phyloP scores from a whole-genome alignment of 1,140 invertebrate species.

The Zaprionus africanus region DNA sequence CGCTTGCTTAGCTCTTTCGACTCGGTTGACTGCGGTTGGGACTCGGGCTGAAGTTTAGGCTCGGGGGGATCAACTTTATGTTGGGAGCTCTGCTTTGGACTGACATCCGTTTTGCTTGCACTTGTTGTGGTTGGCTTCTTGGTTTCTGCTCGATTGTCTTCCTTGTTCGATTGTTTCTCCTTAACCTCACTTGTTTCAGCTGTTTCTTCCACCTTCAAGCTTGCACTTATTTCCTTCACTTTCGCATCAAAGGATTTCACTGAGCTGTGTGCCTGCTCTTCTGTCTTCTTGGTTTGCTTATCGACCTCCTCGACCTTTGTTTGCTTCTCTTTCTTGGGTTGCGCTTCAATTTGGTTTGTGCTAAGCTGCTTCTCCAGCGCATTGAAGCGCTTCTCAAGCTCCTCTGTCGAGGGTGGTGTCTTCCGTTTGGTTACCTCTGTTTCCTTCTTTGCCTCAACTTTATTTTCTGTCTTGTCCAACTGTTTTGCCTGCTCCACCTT shows the following conservation, averaged over 20 bases:
- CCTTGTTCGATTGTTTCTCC: background rate
- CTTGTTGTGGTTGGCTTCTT: background rate
- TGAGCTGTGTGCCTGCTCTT: slow-evolving; percentile 16
- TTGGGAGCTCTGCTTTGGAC: background rate
- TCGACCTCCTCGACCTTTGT: background rate
- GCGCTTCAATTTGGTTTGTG: slow-evolving; percentile 40
- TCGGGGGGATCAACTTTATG: background rate
- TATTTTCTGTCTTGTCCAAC: background rate
- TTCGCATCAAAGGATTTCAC: slow-evolving; percentile 56
- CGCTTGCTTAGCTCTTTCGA: slow-evolving; percentile 42
- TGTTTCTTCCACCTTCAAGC: slow-evolving; percentile 9
- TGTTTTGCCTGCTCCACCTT: background rate
- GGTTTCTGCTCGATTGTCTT: too few relatives aligned
- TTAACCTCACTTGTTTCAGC: slow-evolving; percentile 7
- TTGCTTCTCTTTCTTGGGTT: slow-evolving; percentile 3
- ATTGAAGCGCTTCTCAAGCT: slow-evolving; percentile 76
- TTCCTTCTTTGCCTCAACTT: background rate
- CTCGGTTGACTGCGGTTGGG: background rate
- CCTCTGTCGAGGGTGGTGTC: slow-evolving; percentile 73
- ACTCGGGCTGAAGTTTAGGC: background rate
- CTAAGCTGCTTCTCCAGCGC: slow-evolving; percentile 74
- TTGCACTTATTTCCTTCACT: slow-evolving; percentile 39
- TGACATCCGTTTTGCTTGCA: background rate
- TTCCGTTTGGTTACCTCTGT: slow-evolving; percentile 40
- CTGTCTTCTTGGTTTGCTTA: background rate